Conservation (phyloP, 2,113 vertebrate genomes). For the Neomonachus schauinslandi region DNA sequence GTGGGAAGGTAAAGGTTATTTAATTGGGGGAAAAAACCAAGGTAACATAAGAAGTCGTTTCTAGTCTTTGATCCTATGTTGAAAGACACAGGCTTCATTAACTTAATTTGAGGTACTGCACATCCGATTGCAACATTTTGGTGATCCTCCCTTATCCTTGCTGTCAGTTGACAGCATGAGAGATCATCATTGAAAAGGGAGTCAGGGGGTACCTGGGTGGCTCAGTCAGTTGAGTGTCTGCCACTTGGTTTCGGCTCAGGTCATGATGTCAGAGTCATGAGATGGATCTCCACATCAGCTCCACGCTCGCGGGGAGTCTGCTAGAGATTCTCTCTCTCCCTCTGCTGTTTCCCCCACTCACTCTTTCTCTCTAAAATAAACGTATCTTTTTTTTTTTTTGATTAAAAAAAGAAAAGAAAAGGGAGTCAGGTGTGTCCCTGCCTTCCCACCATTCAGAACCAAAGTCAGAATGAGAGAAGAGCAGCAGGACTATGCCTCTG, state of each 20-base stretch:
- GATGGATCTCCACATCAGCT: neutral
- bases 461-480: neutral
- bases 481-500: neutral
- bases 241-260: neutral
- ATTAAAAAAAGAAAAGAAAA: neutral
- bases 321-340: neutral
- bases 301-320: neutral
- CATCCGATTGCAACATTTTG: neutral
- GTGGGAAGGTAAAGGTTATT: neutral
- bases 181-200: neutral
- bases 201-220: neutral
- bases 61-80: slow-evolving; percentile 48
- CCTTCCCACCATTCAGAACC: neutral
- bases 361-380: neutral
- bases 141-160: neutral
- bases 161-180: neutral
- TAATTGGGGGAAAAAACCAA: slow-evolving; percentile 39
- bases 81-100: slow-evolving; percentile 43
- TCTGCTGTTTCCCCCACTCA: neutral
- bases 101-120: slow-evolving; percentile 29
- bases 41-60: slow-evolving; percentile 47
- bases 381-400: neutral
- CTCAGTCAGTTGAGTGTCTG: neutral
- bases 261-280: neutral
- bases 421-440: neutral